Percentiles rank a stretch among this genome's conserved stretches.
Evolutionary conservation across 2,888 invertebrate species (phyloP).

Genomic region (Coleophora deauratella): DNA sequence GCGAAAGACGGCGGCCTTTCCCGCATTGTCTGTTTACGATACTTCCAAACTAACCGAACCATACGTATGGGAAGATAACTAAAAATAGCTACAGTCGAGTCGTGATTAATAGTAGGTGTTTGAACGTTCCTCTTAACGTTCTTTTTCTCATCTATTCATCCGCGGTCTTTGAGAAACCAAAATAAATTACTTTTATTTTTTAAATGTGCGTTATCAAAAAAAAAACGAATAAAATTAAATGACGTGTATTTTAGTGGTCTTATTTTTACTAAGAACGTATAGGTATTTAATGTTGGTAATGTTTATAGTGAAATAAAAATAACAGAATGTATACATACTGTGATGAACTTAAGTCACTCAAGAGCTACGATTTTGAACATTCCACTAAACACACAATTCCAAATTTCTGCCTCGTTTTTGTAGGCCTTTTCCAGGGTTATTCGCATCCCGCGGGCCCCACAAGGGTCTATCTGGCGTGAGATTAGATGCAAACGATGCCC

Average conservation of each 20-base stretch:
- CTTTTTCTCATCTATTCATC: constrained; percentile 14
- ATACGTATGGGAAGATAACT: constrained; percentile 18
- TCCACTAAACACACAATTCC: too few relatives aligned
- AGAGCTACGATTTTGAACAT: too few relatives aligned
- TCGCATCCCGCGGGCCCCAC: constrained; percentile 30
- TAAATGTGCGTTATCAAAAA: background rate
- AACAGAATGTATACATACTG: too few relatives aligned
- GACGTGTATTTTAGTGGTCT: too few relatives aligned
- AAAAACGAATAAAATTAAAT: too few relatives aligned
- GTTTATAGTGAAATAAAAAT: too few relatives aligned
- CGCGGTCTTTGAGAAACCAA: constrained; percentile 6
- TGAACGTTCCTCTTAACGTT: constrained; percentile 21
- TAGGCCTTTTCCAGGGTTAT: too few relatives aligned
- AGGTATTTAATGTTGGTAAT: too few relatives aligned
- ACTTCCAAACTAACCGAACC: constrained; percentile 19
- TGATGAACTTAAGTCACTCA: too few relatives aligned
- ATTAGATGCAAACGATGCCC: constrained; percentile 68
- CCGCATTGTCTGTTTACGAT: constrained; percentile 31
- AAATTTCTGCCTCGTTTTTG: too few relatives aligned
- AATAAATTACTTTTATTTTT: constrained; percentile 1
- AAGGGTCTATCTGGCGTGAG: constrained; percentile 46
- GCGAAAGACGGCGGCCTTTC: constrained; percentile 34
- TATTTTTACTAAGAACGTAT: too few relatives aligned
- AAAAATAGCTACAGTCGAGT: constrained; percentile 32
- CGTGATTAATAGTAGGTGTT: constrained; percentile 39